Conservation (phyloP, 2,113 vertebrate species). For the Podocnemis expansa region DNA sequence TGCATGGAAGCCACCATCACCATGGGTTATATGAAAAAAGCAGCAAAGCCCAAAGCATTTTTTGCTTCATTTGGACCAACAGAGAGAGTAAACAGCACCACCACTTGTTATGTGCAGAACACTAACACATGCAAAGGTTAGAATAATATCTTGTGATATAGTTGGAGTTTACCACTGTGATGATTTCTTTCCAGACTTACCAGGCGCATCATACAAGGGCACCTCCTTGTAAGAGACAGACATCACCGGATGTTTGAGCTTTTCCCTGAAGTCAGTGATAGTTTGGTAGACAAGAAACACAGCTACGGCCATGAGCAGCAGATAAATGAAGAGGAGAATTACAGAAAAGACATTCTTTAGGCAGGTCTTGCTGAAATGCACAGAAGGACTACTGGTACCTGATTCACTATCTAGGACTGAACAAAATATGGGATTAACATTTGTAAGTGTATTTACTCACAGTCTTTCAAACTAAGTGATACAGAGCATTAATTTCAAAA, state of each 20-base stretch:
- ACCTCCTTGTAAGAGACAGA: constrained; percentile 97
- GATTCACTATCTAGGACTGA: constrained; percentile 78
- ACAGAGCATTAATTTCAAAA: background rate
- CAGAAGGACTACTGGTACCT: constrained; percentile 65
- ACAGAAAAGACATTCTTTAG: constrained; percentile 94
- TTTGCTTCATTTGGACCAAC: background rate
- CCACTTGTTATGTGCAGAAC: background rate
- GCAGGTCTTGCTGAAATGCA: constrained; percentile 89
- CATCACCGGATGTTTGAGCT: constrained; percentile 95
- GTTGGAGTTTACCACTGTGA: background rate
- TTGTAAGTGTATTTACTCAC: background rate
- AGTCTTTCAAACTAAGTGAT: background rate
- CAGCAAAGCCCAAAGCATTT: background rate
- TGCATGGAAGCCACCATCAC: background rate
- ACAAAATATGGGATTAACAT: constrained; percentile 12
- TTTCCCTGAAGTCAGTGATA: constrained; percentile 92
- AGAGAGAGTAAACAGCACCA: background rate
- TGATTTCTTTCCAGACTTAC: constrained; percentile 70
- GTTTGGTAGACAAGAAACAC: constrained; percentile 97
- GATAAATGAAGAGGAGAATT: constrained; percentile 92
- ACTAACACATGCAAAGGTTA: background rate
- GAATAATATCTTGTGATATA: background rate
- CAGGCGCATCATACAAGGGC: constrained; percentile 88
- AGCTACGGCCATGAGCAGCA: constrained; percentile 91
- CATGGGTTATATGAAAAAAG: background rate